Percentiles rank a stretch among this genome's conserved stretches.
phyloP scores from a whole-genome alignment of 2,113 vertebrate genomes.

The Sinocyclocheilus grahami region DNA sequence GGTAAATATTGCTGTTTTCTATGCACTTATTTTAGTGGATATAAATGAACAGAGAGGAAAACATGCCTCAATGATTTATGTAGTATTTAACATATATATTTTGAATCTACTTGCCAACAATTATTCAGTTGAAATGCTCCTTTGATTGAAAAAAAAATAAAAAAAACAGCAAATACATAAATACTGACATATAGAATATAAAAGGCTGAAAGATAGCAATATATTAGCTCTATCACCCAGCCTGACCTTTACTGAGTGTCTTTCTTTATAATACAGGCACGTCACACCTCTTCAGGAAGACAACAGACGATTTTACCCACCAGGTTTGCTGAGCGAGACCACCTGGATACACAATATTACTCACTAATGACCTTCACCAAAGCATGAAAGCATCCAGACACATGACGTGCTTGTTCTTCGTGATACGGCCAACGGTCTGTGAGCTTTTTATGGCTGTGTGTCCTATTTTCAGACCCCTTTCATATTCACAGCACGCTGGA shows the following conservation, averaged over 20 bases:
- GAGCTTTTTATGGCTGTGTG: conserved; percentile 40
- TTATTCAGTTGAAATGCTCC: too few relatives aligned
- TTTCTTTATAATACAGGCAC: not conserved
- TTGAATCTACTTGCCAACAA: too few relatives aligned
- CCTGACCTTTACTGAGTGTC: not conserved
- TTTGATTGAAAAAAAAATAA: too few relatives aligned
- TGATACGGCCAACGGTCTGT: not conserved
- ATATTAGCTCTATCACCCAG: too few relatives aligned
- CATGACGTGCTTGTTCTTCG: not conserved
- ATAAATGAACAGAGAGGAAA: too few relatives aligned
- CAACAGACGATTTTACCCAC: not conserved
- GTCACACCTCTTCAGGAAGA: conserved; percentile 12
- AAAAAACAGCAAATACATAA: too few relatives aligned
- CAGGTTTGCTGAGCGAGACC: not conserved
- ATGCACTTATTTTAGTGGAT: too few relatives aligned
- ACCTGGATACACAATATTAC: not conserved
- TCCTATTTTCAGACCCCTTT: conserved; percentile 39
- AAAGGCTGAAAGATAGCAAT: too few relatives aligned
- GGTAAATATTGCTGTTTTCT: too few relatives aligned
- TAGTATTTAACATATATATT: too few relatives aligned
- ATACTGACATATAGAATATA: too few relatives aligned
- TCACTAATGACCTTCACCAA: conserved; percentile 21
- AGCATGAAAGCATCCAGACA: not conserved
- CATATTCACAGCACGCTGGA: conserved; percentile 29
- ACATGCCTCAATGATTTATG: too few relatives aligned